Evolutionary conservation across 2,888 invertebrate genomes (phyloP), one percentile per base, ranked within the genome.

Genomic region (Tridacna gigas): DNA sequence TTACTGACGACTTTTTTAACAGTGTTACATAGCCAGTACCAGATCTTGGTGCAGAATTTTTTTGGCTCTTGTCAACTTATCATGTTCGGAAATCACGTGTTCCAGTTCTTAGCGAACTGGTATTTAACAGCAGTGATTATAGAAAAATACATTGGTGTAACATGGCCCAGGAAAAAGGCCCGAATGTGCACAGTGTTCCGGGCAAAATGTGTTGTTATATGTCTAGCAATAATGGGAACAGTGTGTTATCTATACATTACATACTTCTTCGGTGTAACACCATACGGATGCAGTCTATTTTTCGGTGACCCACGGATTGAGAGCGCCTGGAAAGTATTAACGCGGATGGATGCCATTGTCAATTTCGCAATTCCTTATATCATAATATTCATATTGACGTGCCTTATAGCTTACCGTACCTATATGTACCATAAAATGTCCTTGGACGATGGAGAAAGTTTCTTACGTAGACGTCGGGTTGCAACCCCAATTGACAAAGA

Each of bases 51-150:
- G 0, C 80, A 84, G 69, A 71, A 75, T 0, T 85, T 95, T 94
- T 45, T 96, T 22, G 96, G 96, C 13, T 96, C 96, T 95, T 98
- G 98, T 91, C 97, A 97, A 91, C 94, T 96, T 61, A 96, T 97
- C 88, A 96, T 96, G 20, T 98, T 97, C 93, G 92, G 96, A n/a
- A 96, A 97, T 79, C 89, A 86, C 71, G 91, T 90, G 11, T 91
- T 91, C 77, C 89, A 89, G 7, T 92, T 92, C 80, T 82, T 92
- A 26, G 89, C 91, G 3, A 89, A 90, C 56, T 92, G 92, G 92
- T 92, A 91, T 80, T 80, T 91, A 37, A 89, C 91, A 0, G 89
- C 91, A 3, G 82, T 91, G 22, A 90, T 91, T 25, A 85, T 90
- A 48, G 92, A 92, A 69, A 92, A 91, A 82, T 91, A 90, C 76